These are phyloP conservation scores for Grus americana DNA, from an alignment of 2,113 vertebrate genomes.

Conservation along the genomic window DNA sequence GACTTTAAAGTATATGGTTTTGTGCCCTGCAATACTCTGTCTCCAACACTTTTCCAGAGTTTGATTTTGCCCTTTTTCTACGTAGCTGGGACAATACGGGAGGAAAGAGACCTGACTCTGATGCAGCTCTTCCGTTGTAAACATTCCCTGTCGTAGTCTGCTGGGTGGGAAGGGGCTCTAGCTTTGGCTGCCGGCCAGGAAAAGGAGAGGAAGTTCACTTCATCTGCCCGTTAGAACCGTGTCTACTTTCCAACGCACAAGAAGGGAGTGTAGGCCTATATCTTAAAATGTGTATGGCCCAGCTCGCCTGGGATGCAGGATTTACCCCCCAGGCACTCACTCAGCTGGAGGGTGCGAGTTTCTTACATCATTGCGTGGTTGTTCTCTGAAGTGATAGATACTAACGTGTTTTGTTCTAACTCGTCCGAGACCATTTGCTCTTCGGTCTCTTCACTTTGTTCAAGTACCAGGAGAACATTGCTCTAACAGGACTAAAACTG, in stretches of 20 bases:
- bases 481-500: neutral
- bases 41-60: neutral
- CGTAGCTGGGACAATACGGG: neutral
- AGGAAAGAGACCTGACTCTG: neutral
- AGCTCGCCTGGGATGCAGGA: neutral
- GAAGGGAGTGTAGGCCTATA: neutral
- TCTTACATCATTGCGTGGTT: neutral
- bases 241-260: accelerated
- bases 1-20: neutral
- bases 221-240: neutral
- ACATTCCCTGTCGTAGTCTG: neutral
- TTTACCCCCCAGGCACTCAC: neutral
- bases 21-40: neutral
- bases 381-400: neutral
- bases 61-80: neutral
- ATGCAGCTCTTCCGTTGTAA: neutral
- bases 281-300: neutral
- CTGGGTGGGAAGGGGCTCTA: neutral
- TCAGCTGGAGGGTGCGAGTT: neutral
- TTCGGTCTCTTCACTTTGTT: neutral
- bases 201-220: neutral
- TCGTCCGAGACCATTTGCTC: neutral
- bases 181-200: neutral
- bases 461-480: neutral
- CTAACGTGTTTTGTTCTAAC: neutral